Evolutionary conservation across 2,888 invertebrate genomes (phyloP).

Genomic region (Hipparchia semele): DNA sequence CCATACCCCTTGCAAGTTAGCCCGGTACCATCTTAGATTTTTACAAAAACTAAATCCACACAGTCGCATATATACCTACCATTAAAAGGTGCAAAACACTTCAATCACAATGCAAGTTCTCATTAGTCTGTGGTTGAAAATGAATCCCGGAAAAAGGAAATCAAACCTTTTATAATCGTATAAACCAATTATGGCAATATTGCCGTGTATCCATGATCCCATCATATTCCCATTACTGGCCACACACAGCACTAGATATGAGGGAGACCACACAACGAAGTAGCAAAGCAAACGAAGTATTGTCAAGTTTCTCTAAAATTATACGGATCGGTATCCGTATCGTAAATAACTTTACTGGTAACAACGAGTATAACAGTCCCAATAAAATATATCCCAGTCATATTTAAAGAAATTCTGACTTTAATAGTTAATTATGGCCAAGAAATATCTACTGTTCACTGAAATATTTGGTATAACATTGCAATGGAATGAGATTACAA

Average conservation of each 20-base stretch:
- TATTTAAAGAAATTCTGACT: no score
- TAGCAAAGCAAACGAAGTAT: conserved; percentile 17
- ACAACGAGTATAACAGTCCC: neutral
- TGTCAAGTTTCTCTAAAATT: conserved; percentile 4
- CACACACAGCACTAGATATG: conserved; percentile 32
- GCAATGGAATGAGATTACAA: no score
- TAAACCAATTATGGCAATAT: conserved; percentile 32
- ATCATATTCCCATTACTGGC: conserved; percentile 38
- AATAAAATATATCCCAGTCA: neutral
- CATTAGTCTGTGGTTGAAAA: neutral
- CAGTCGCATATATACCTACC: neutral
- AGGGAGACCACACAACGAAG: conserved; percentile 22
- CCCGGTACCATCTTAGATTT: no score
- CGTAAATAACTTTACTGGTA: neutral
- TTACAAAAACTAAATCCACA: no score
- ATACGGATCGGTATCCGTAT: conserved; percentile 17
- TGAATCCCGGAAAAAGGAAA: neutral
- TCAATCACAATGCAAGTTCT: no score
- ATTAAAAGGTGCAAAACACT: neutral
- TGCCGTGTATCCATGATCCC: conserved; percentile 25
- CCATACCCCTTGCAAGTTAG: no score
- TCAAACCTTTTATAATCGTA: conserved; percentile 21
- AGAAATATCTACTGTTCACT: no score
- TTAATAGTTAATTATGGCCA: no score
- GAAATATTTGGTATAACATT: no score